These are phyloP conservation scores for Metalampra italica DNA, from an alignment of 2,888 invertebrate species.

Conservation along the genomic window DNA sequence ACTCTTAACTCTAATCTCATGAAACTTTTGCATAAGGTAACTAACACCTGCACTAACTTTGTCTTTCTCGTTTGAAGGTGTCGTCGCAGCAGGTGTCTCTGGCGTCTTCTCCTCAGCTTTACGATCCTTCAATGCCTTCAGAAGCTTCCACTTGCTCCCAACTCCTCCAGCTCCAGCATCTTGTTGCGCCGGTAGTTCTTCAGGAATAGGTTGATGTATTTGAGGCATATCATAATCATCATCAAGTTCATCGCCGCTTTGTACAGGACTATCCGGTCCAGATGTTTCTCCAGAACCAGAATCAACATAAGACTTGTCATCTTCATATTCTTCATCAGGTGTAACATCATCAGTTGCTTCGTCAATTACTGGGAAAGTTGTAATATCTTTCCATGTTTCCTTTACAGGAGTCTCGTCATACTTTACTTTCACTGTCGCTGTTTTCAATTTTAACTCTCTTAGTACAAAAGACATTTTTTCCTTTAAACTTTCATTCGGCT, in stretches of 20 bases:
- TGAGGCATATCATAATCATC: conserved; percentile 80
- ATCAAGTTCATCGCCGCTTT: conserved; percentile 85
- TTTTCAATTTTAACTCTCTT: conserved; percentile 85
- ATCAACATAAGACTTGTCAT: conserved; percentile 71
- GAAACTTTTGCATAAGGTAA: conserved; percentile 81
- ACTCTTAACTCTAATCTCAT: conserved; percentile 82
- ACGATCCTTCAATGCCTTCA: conserved; percentile 92
- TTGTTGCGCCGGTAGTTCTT: conserved; percentile 59
- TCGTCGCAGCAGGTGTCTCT: conserved; percentile 81
- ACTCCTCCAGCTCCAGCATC: conserved; percentile 68
- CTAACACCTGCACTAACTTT: conserved; percentile 85
- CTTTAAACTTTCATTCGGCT: conserved; percentile 83
- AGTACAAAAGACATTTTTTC: conserved; percentile 89
- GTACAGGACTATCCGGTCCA: conserved; percentile 91
- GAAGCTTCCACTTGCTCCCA: conserved; percentile 93
- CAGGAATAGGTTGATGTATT: conserved; percentile 44
- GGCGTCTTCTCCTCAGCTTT: conserved; percentile 92
- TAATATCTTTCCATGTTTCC: conserved; percentile 68
- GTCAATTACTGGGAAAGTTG: conserved; percentile 69
- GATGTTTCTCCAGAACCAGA: conserved; percentile 91
- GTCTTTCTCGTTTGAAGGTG: conserved; percentile 79
- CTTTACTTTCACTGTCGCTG: conserved; percentile 67
- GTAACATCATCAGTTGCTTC: conserved; percentile 53
- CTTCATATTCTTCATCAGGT: conserved; percentile 52
- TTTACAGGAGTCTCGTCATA: conserved; percentile 56